A percentile compares a stretch with the other conserved stretches of the same genome.
Evolutionary conservation across 2,113 vertebrate species (phyloP).

Genomic region (Ginglymostoma cirratum): DNA sequence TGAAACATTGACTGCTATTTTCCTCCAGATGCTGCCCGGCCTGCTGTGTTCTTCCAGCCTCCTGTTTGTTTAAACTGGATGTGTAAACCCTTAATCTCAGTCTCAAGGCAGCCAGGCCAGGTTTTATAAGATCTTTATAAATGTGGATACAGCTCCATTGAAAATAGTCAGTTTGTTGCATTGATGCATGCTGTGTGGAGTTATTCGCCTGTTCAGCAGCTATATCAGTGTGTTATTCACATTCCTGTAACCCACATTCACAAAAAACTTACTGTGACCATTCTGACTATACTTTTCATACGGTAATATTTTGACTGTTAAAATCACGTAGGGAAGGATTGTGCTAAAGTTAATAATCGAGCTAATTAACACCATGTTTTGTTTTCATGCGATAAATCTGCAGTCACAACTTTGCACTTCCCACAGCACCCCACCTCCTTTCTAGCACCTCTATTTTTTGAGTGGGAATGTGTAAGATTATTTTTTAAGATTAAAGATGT

Average conservation of each 20-base stretch:
- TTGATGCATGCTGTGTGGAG: no score
- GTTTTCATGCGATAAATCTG: background rate
- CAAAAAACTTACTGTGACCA: background rate
- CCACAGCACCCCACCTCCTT: background rate
- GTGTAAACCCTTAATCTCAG: no score
- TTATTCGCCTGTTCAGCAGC: no score
- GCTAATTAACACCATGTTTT: background rate
- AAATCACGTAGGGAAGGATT: background rate
- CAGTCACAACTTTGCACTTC: background rate
- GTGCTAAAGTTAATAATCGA: background rate
- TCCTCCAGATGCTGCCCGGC: no score
- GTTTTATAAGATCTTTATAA: no score
- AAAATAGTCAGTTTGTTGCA: no score
- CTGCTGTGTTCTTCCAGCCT: no score
- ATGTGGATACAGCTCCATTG: no score
- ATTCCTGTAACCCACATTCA: background rate
- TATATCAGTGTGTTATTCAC: no score
- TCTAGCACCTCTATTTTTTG: background rate
- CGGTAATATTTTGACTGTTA: background rate
- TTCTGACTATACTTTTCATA: background rate
- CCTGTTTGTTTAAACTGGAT: no score
- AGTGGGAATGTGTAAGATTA: background rate
- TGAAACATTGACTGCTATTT: no score
- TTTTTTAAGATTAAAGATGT: background rate
- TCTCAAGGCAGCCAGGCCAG: no score